phyloP scores from a whole-genome alignment of 2,797 vertebrate genomes.

The Sebastes variabilis region DNA sequence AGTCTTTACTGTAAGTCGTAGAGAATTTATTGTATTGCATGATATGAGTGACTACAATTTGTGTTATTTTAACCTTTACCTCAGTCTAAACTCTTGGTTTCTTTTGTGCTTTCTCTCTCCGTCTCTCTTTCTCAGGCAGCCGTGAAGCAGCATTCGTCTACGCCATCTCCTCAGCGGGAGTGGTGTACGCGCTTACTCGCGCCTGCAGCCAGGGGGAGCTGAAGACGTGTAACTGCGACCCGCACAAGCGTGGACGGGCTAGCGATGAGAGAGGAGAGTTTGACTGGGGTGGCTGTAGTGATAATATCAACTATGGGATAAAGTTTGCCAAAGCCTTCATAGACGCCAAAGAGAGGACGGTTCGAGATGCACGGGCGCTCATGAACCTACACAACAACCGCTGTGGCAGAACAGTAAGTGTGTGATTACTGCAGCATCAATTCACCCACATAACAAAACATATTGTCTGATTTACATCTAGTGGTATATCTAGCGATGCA shows the following conservation, averaged over 20 bases:
- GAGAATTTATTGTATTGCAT: background rate
- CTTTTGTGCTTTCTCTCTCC: background rate
- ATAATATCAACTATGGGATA: conserved; percentile 97
- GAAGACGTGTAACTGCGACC: conserved; percentile 93
- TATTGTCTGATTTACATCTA: background rate
- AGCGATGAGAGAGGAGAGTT: conserved; percentile 92
- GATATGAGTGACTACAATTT: conserved; percentile 1
- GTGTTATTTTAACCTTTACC: background rate
- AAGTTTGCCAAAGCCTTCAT: conserved; percentile 96
- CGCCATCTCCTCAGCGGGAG: conserved; percentile 96
- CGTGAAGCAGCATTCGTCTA: conserved; percentile 98
- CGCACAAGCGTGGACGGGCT: conserved; percentile 89
- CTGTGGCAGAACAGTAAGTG: conserved; percentile 92
- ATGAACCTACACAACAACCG: conserved; percentile 99
- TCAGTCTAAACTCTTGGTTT: conserved; percentile 11
- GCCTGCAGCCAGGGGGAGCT: conserved; percentile 98
- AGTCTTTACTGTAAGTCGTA: background rate
- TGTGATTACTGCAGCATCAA: background rate
- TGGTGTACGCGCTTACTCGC: conserved; percentile 95
- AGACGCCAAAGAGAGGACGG: conserved; percentile 95
- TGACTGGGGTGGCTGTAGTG: conserved; percentile 98
- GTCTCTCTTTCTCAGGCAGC: conserved; percentile 84
- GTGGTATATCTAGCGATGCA: background rate
- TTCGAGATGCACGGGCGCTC: conserved; percentile 94
- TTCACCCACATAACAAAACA: background rate